A percentile compares a stretch with the other conserved stretches of the same genome.
Evolutionary conservation across 2,113 vertebrate species (phyloP).

Genomic region (Thunnus thynnus): DNA sequence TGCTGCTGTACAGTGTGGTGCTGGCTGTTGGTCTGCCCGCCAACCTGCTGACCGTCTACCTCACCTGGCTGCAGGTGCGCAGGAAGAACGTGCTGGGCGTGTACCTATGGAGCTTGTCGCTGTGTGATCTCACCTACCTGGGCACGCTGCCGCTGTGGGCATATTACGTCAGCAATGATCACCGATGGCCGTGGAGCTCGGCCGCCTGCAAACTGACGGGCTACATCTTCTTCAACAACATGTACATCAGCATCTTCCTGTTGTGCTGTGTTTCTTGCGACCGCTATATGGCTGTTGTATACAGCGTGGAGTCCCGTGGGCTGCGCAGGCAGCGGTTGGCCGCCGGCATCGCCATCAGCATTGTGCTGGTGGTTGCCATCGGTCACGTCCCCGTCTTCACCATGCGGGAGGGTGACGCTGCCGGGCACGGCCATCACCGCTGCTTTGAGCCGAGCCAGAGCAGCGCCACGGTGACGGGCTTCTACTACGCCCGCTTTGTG

Average conservation of each 20-base stretch:
- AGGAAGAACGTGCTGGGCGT: constrained; percentile 86
- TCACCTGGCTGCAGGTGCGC: constrained; percentile 84
- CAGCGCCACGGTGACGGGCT: constrained; percentile 50
- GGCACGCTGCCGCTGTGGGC: constrained; percentile 91
- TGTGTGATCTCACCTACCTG: constrained; percentile 91
- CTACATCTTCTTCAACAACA: constrained; percentile 93
- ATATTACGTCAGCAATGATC: constrained; percentile 78
- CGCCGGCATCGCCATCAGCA: neutral
- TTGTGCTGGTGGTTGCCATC: constrained; percentile 75
- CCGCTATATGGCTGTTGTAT: constrained; percentile 87
- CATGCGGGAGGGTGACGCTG: neutral
- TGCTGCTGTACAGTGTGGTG: constrained; percentile 85
- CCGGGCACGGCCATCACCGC: fast-evolving
- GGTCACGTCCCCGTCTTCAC: constrained; percentile 81
- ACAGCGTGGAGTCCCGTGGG: constrained; percentile 86
- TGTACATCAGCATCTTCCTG: constrained; percentile 93
- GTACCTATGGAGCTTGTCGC: constrained; percentile 88
- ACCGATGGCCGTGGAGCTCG: constrained; percentile 79
- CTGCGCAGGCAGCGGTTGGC: constrained; percentile 79
- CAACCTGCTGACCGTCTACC: constrained; percentile 86
- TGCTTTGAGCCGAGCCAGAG: constrained; percentile 88
- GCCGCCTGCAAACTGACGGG: constrained; percentile 80
- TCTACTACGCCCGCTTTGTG: constrained; percentile 82
- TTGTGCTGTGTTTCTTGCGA: constrained; percentile 92
- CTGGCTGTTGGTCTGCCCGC: constrained; percentile 86